Evolutionary conservation across 1,140 invertebrate species (phyloP).

Genomic region (Pseudomyrmex sp.): DNA sequence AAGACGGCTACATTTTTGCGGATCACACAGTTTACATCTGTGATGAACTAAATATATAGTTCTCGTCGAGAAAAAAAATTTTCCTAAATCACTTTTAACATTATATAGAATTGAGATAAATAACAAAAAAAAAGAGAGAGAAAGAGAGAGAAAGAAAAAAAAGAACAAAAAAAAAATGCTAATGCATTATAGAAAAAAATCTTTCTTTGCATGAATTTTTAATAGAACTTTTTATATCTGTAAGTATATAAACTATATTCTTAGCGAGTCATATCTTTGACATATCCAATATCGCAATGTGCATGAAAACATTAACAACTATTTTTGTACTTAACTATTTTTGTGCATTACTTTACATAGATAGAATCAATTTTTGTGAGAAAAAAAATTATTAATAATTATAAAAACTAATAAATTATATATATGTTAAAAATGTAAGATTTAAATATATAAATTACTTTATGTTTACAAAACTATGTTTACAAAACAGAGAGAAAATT

Average conservation of each 20-base stretch:
- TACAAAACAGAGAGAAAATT: too few relatives aligned
- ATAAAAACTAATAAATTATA: conserved; percentile 1
- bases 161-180: too few relatives aligned
- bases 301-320: conserved; percentile 10
- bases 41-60: conserved; percentile 61
- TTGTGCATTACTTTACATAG: conserved; percentile 40
- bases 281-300: conserved; percentile 72
- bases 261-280: conserved; percentile 74
- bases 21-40: conserved; percentile 56
- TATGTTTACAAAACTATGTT: too few relatives aligned
- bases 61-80: conserved; percentile 61
- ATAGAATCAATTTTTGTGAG: conserved; percentile 30
- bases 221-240: conserved; percentile 53
- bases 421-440: too few relatives aligned
- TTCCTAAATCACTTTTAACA: background rate
- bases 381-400: conserved; percentile 13
- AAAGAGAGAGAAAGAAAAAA: too few relatives aligned
- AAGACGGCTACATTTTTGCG: conserved; percentile 36
- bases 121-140: too few relatives aligned
- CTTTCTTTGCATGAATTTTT: conserved; percentile 53
- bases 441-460: too few relatives aligned
- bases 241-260: conserved; percentile 60
- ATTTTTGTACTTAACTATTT: conserved; percentile 68
- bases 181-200: conserved; percentile 1
- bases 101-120: background rate